A percentile compares a stretch with the other conserved stretches of the same genome.
These are phyloP conservation scores for Scaptomyza reducta DNA, from an alignment of 2,888 invertebrate genomes.

Conservation along the genomic window DNA sequence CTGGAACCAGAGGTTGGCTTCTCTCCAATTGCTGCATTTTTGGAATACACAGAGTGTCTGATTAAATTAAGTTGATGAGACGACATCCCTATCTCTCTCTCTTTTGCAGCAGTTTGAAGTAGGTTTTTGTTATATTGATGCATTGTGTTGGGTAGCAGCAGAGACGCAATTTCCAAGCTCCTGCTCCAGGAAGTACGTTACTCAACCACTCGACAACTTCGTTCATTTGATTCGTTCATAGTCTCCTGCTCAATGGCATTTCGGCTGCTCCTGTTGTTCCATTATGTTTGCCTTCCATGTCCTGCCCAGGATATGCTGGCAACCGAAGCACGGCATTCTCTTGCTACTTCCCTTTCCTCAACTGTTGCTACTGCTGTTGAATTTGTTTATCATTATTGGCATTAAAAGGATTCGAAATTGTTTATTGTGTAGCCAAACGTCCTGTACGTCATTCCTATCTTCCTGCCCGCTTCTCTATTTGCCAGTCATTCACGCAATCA, in stretches of 20 bases:
- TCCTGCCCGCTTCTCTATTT: constrained; percentile 23
- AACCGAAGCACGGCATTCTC: constrained; percentile 11
- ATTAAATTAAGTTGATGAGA: constrained; percentile 82
- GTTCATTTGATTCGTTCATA: constrained; percentile 65
- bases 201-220: constrained; percentile 72
- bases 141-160: constrained; percentile 60
- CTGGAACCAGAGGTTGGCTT: constrained; percentile 19
- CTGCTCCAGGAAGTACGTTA: constrained; percentile 48
- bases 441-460: constrained; percentile 21
- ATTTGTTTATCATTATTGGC: constrained; percentile 81
- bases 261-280: constrained; percentile 50
- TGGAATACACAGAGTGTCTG: constrained; percentile 76
- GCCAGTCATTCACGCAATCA: constrained; percentile 50
- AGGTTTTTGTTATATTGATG: constrained; percentile 77
- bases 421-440: constrained; percentile 72
- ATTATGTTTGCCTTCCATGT: constrained; percentile 66
- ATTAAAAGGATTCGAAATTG: constrained; percentile 80
- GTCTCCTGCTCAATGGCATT: constrained; percentile 59
- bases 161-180: constrained; percentile 44
- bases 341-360: constrained; percentile 5
- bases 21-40: constrained; percentile 69
- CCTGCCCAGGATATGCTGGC: constrained; percentile 26
- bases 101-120: constrained; percentile 51
- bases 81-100: constrained; percentile 24
- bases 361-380: constrained; percentile 44